These are phyloP conservation scores for Tachypleus tridentatus DNA, from an alignment of 1,140 invertebrate species.

Conservation along the genomic window DNA sequence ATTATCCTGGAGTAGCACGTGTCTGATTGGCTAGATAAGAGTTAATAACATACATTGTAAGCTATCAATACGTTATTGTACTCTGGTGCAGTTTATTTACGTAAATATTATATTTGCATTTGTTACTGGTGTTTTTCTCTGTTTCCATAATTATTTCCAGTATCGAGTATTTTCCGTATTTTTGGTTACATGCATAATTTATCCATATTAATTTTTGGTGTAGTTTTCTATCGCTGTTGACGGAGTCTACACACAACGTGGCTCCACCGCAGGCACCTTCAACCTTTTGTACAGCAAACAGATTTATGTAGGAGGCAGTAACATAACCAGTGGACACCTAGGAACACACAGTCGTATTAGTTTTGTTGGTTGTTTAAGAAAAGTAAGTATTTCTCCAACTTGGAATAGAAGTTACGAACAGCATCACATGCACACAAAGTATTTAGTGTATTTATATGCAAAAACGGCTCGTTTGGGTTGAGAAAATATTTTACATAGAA, in stretches of 20 bases:
- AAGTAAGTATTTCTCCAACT: conserved; percentile 45
- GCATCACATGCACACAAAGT: no score
- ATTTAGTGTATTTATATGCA: no score
- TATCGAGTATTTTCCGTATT: background rate
- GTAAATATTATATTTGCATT: background rate
- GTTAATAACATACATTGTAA: no score
- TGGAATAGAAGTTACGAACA: no score
- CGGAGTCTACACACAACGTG: conserved; percentile 78
- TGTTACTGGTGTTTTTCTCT: background rate
- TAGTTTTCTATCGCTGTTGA: conserved; percentile 85
- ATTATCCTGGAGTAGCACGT: no score
- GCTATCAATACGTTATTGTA: no score
- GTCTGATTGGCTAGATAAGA: no score
- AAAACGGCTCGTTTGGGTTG: no score
- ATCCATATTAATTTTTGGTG: conserved; percentile 27
- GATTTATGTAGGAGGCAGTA: conserved; percentile 78
- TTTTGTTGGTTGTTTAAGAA: conserved; percentile 88
- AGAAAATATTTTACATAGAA: no score
- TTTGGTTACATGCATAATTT: no score
- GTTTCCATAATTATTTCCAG: background rate
- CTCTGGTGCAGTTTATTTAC: no score
- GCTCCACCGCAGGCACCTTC: conserved; percentile 82
- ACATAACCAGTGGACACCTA: conserved; percentile 61
- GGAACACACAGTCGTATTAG: conserved; percentile 74
- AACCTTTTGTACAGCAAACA: conserved; percentile 73